phyloP scores from a whole-genome alignment of 2,888 invertebrate genomes.

The Allophyes oxyacanthae region DNA sequence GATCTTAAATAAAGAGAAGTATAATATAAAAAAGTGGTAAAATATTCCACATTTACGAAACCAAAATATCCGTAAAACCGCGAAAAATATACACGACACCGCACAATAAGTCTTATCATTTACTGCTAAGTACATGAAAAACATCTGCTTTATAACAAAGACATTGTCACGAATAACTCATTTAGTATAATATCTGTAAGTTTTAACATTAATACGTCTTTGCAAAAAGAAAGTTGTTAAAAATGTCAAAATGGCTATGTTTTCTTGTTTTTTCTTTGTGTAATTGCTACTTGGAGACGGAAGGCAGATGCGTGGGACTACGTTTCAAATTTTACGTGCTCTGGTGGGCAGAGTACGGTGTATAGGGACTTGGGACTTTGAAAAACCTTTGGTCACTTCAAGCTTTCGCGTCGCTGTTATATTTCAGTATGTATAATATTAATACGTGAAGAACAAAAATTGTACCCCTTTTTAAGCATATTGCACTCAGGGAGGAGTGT shows the following conservation, averaged over 20 bases:
- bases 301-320: conserved; percentile 86
- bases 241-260: conserved; percentile 76
- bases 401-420: too few relatives aligned
- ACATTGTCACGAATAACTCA: conserved; percentile 25
- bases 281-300: conserved; percentile 81
- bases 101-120: background rate
- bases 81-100: too few relatives aligned
- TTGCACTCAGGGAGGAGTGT: too few relatives aligned
- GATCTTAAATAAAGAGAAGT: too few relatives aligned
- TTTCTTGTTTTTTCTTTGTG: conserved; percentile 74
- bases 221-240: conserved; percentile 54
- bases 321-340: conserved; percentile 79
- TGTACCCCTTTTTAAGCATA: too few relatives aligned
- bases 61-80: too few relatives aligned
- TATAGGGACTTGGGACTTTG: conserved; percentile 50
- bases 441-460: too few relatives aligned
- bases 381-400: background rate
- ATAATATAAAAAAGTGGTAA: too few relatives aligned
- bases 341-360: conserved; percentile 56
- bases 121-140: conserved; percentile 2
- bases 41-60: too few relatives aligned
- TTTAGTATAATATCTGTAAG: conserved; percentile 23
- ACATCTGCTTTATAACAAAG: conserved; percentile 22
- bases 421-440: too few relatives aligned
- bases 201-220: conserved; percentile 27